phyloP scores from a whole-genome alignment of 2,113 vertebrate genomes.

The Plestiodon gilberti region DNA sequence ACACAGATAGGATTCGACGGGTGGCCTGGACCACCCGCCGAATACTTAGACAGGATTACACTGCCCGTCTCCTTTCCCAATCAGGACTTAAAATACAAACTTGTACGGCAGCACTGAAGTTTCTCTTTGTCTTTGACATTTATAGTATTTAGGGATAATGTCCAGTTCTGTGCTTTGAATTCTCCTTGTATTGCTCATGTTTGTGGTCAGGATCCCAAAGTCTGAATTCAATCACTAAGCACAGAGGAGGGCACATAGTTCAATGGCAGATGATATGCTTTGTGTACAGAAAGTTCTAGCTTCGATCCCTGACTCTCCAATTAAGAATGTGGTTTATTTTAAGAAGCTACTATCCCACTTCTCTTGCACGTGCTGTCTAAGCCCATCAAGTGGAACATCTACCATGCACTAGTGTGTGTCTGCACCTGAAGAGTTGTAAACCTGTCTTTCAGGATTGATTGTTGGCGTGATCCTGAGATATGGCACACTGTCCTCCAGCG shows the following conservation, averaged over 20 bases:
- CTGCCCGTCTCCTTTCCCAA: neutral
- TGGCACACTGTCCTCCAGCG: constrained; percentile 89
- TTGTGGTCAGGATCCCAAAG: neutral
- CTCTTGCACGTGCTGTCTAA: too few relatives aligned
- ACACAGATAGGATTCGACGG: too few relatives aligned
- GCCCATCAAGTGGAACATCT: too few relatives aligned
- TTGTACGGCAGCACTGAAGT: neutral
- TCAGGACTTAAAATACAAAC: neutral
- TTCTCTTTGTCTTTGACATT: too few relatives aligned
- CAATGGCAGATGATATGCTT: neutral
- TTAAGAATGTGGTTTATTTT: neutral
- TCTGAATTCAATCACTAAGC: neutral
- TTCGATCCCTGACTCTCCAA: neutral
- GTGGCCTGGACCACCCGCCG: too few relatives aligned
- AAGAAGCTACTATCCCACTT: too few relatives aligned
- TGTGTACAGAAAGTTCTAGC: neutral
- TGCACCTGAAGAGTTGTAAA: neutral
- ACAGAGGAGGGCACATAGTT: neutral
- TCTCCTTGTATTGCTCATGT: neutral
- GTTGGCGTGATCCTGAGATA: constrained; percentile 96
- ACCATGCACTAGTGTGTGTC: neutral
- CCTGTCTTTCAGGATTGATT: constrained; percentile 85
- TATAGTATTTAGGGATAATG: too few relatives aligned
- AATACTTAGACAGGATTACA: too few relatives aligned
- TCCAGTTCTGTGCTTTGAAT: neutral